Base-by-base conservation (phyloP, 2,797 vertebrate species). In the Danio kyathit region DNA sequence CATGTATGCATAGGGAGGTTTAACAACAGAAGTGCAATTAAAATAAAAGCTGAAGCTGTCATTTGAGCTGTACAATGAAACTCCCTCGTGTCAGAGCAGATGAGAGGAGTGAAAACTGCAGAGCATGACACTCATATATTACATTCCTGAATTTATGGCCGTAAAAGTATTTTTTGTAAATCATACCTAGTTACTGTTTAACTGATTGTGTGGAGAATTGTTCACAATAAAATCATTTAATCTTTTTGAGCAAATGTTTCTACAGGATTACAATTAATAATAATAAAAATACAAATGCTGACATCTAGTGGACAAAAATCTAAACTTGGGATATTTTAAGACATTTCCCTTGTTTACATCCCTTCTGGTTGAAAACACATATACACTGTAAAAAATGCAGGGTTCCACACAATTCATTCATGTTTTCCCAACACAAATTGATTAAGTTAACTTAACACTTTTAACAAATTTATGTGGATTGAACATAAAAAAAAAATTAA, bases 301-400 rank as follows among this genome's bases (percentile, higher is more conserved):
- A 51, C 83, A 82, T 59, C 83, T 84, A 44, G 79, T 84, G 83
- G 76, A 74, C 13, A 21, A 44, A 19, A 38, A 16, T 9, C 46
- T 11, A 72, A 60, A 71, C 43, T 16, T 12, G 41, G 16, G 14
- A 1, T 29, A 29, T 29, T 29, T 29, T 29, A 29, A 29, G 29
- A 29, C 29, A 29, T 29, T 29, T 29, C 29, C 29, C 29, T n/a
- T n/a, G n/a, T n/a, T n/a, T n/a, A n/a, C n/a, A n/a, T n/a, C n/a
- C n/a, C n/a, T n/a, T n/a, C n/a, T n/a, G n/a, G n/a, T n/a, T n/a
- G n/a, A n/a, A n/a, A n/a, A n/a, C n/a, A n/a, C n/a, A n/a, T n/a
- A n/a, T n/a, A n/a, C n/a, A n/a, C n/a, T n/a, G n/a, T n/a, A n/a
- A n/a, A n/a, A n/a, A n/a, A n/a, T n/a, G n/a, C n/a, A n/a, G n/a